A percentile compares a stretch with the other conserved stretches of the same genome.
Evolutionary conservation across 2,113 vertebrate species (phyloP).

Genomic region (Strigops habroptila): DNA sequence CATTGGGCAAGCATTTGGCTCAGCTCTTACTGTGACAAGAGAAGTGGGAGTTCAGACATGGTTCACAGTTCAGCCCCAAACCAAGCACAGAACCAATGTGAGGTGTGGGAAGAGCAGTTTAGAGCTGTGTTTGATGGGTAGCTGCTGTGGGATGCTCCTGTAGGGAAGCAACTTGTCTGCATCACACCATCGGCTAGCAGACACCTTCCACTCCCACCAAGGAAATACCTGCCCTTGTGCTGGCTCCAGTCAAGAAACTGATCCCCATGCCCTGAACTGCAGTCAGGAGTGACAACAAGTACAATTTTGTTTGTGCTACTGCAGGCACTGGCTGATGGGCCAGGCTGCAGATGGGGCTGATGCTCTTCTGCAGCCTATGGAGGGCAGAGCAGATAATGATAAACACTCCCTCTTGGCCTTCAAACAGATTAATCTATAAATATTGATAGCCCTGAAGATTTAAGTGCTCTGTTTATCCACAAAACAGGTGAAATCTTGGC

Average conservation of each 20-base stretch:
- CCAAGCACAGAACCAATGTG: neutral
- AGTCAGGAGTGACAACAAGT: fast-evolving
- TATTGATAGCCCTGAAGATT: slow-evolving; percentile 35
- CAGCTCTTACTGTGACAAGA: neutral
- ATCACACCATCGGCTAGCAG: neutral
- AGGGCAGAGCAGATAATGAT: neutral
- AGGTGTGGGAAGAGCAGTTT: neutral
- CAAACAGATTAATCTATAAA: slow-evolving; percentile 46
- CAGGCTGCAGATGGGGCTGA: neutral
- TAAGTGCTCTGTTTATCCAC: slow-evolving; percentile 28
- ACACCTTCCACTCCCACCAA: neutral
- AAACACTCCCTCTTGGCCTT: neutral
- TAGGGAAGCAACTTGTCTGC: neutral
- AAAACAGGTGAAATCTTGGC: slow-evolving; percentile 15
- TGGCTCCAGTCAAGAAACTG: neutral
- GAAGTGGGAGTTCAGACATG: fast-evolving
- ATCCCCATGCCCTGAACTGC: neutral
- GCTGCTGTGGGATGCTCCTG: neutral
- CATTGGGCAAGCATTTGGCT: neutral
- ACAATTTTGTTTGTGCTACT: neutral
- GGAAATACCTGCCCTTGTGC: neutral
- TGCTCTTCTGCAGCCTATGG: neutral
- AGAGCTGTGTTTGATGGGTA: neutral
- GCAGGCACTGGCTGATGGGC: neutral
- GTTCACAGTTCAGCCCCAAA: neutral